Conservation (phyloP, 2,888 invertebrate genomes). For the Herminia tarsipennalis region DNA sequence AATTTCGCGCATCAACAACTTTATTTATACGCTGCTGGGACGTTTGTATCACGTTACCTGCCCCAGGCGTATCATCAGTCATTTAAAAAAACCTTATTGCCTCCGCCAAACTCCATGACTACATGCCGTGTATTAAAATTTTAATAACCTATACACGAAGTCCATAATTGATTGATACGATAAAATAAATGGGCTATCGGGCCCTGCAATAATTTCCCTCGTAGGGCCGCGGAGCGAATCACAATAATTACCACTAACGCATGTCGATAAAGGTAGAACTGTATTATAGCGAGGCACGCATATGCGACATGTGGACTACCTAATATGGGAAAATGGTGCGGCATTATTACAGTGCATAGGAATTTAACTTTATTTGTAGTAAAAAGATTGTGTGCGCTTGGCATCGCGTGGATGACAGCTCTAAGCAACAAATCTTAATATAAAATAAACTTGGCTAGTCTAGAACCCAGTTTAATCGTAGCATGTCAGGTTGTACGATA, state of each 20-base stretch:
- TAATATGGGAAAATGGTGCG: too few species aligned
- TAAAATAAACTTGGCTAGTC: too few species aligned
- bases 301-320: too few species aligned
- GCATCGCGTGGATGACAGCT: too few species aligned
- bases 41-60: slow-evolving; percentile 71
- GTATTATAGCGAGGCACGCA: too few species aligned
- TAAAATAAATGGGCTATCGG: slow-evolving; percentile 68
- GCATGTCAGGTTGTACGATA: too few species aligned
- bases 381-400: too few species aligned
- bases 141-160: slow-evolving; percentile 65
- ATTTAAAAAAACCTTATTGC: slow-evolving; percentile 72
- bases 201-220: slow-evolving; percentile 47
- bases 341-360: too few species aligned
- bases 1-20: slow-evolving; percentile 76
- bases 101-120: slow-evolving; percentile 55
- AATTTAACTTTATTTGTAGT: too few species aligned
- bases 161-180: slow-evolving; percentile 75
- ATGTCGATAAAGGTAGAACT: too few species aligned
- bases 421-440: too few species aligned
- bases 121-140: slow-evolving; percentile 66
- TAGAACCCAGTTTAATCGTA: too few species aligned
- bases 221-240: slow-evolving; percentile 63
- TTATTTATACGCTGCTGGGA: slow-evolving; percentile 69
- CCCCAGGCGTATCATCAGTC: slow-evolving; percentile 69
- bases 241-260: slow-evolving; percentile 64